These are phyloP conservation scores for Yasuhikotakia modesta DNA, from an alignment of 2,797 vertebrate species.

Conservation along the genomic window DNA sequence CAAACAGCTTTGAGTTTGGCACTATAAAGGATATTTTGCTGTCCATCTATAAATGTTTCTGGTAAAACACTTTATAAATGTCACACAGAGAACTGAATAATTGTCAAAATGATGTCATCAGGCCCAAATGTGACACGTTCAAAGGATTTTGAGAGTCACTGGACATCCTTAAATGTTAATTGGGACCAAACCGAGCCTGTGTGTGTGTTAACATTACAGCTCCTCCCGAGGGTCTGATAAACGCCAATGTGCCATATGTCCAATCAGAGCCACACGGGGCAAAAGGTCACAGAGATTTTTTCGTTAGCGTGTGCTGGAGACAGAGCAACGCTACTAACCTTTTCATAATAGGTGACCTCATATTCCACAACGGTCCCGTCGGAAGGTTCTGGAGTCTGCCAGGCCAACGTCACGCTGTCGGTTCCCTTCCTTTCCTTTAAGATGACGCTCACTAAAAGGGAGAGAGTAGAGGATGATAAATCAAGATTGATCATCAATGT, in stretches of 20 bases:
- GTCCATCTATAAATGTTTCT: no score
- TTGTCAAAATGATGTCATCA: constrained; percentile 12
- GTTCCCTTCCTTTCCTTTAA: constrained; percentile 83
- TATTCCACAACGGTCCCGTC: constrained; percentile 80
- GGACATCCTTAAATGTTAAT: constrained; percentile 46
- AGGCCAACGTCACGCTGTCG: constrained; percentile 84
- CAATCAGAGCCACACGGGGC: constrained; percentile 33
- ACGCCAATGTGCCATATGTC: constrained; percentile 52
- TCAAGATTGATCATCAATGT: constrained; percentile 54
- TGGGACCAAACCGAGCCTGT: constrained; percentile 31
- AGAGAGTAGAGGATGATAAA: constrained; percentile 47
- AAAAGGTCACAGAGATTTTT: constrained; percentile 35
- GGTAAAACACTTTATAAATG: not conserved
- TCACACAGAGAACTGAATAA: constrained; percentile 5
- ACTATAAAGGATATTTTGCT: no score
- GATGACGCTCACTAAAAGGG: constrained; percentile 74
- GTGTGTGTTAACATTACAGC: constrained; percentile 44
- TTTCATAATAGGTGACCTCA: constrained; percentile 86
- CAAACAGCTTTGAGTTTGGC: no score
- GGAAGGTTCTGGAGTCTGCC: constrained; percentile 80
- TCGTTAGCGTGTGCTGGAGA: constrained; percentile 7
- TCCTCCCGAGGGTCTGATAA: constrained; percentile 53
- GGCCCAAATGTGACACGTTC: constrained; percentile 21
- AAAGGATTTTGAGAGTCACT: constrained; percentile 25
- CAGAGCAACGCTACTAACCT: constrained; percentile 70